A percentile compares a stretch with the other conserved stretches of the same genome.
phyloP scores from a whole-genome alignment of 2,113 vertebrate species.

The Loxodonta africana region DNA sequence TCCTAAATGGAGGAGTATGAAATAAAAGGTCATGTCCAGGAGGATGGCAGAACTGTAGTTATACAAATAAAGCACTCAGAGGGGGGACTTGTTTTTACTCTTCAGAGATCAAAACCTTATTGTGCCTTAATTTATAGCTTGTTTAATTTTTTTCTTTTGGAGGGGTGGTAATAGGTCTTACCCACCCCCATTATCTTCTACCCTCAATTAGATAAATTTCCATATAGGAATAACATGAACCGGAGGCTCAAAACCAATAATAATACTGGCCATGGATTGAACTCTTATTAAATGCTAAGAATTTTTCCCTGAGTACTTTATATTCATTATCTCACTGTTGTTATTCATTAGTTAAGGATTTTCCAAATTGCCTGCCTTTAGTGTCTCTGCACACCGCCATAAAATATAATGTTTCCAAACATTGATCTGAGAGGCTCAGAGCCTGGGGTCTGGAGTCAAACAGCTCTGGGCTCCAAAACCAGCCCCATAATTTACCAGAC shows the following conservation, averaged over 20 bases:
- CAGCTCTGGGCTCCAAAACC: background rate
- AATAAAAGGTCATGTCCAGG: background rate
- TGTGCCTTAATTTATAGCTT: constrained; percentile 47
- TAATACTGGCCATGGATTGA: background rate
- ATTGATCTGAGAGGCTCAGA: background rate
- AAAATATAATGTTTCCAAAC: constrained; percentile 22
- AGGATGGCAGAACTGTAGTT: background rate
- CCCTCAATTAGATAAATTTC: constrained; percentile 47
- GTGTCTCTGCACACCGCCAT: background rate
- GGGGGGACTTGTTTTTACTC: background rate
- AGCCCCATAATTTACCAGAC: background rate
- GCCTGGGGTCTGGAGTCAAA: background rate
- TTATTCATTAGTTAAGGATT: constrained; percentile 57
- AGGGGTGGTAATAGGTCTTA: background rate
- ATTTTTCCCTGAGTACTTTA: background rate
- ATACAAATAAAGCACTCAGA: background rate
- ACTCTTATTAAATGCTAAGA: constrained; percentile 56
- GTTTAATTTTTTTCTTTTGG: background rate
- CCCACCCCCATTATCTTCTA: background rate
- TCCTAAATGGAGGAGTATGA: too few species aligned
- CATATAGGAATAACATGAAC: background rate
- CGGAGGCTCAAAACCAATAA: background rate
- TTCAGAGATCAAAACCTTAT: background rate
- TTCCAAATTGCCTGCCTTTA: constrained; percentile 23
- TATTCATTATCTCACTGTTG: constrained; percentile 38